phyloP scores from a whole-genome alignment of 1,140 invertebrate species.

The Contarinia nasturtii region DNA sequence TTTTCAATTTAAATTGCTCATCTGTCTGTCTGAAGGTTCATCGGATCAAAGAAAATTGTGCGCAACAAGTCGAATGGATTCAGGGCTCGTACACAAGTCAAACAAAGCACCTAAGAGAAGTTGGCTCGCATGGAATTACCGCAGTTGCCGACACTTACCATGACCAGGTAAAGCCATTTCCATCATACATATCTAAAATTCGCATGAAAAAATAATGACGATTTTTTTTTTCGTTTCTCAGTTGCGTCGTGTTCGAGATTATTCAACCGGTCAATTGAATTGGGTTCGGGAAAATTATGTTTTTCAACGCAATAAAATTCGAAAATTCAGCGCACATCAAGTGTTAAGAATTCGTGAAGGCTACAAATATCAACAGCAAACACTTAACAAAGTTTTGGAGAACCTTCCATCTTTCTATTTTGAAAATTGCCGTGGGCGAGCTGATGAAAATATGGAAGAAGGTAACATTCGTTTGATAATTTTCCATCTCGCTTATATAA shows the following conservation, averaged over 20 bases:
- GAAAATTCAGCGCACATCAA: constrained; percentile 86
- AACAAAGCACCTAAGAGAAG: constrained; percentile 74
- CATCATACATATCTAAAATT: neutral
- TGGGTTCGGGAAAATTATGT: constrained; percentile 89
- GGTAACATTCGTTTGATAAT: constrained; percentile 9
- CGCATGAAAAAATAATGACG: neutral
- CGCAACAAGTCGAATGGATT: constrained; percentile 83
- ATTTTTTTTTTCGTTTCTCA: constrained; percentile 16
- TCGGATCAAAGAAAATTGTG: constrained; percentile 79
- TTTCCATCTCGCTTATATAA: neutral
- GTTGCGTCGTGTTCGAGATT: constrained; percentile 72
- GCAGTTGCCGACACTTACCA: constrained; percentile 78
- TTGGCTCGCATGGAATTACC: constrained; percentile 69
- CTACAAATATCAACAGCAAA: constrained; percentile 89
- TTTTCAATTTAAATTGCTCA: neutral
- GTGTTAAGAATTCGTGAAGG: constrained; percentile 71
- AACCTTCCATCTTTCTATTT: constrained; percentile 84
- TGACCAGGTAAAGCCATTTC: constrained; percentile 45
- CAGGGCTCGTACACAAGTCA: constrained; percentile 77
- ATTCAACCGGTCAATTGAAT: constrained; percentile 73
- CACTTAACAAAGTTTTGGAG: constrained; percentile 82
- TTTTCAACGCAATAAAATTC: constrained; percentile 80
- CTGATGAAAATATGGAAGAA: constrained; percentile 42
- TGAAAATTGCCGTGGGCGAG: constrained; percentile 77
- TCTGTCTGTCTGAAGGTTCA: constrained; percentile 50